These are phyloP conservation scores for Fistularia commersonii DNA, from an alignment of 2,797 vertebrate genomes.

Conservation along the genomic window DNA sequence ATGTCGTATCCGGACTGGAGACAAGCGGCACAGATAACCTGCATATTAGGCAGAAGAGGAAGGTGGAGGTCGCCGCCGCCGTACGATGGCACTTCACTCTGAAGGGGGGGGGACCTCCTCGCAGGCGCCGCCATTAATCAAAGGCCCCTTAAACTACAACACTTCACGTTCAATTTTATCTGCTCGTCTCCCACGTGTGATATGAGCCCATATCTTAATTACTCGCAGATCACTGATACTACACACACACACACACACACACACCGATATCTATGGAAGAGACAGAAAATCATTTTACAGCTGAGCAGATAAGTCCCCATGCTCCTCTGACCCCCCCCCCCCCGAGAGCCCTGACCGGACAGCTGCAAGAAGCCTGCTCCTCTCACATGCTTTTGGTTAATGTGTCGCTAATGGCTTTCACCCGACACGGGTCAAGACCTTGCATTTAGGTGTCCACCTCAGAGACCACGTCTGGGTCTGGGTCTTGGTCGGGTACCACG, in stretches of 20 bases:
- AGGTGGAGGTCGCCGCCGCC: conserved; percentile 61
- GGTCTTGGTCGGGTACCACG: too few relatives aligned
- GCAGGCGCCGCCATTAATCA: conserved; percentile 75
- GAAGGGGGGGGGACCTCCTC: conserved; percentile 44
- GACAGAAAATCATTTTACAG: conserved; percentile 79
- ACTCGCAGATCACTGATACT: conserved; percentile 73
- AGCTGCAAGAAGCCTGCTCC: too few relatives aligned
- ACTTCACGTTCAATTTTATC: conserved; percentile 69
- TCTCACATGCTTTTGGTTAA: conserved; percentile 61
- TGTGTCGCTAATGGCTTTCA: too few relatives aligned
- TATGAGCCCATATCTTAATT: conserved; percentile 76
- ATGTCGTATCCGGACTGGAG: conserved; percentile 66
- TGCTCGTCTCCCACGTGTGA: conserved; percentile 60
- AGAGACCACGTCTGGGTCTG: too few relatives aligned
- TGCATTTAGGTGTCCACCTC: too few relatives aligned
- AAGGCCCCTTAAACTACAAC: conserved; percentile 64
- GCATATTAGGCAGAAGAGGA: conserved; percentile 62
- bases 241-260: conserved; percentile 34
- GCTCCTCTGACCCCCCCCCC: conserved; percentile 48
- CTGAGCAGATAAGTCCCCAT: conserved; percentile 71
- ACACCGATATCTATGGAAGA: conserved; percentile 53
- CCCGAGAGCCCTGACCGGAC: conserved; percentile 35
- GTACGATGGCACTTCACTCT: conserved; percentile 54
- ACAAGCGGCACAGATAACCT: too few relatives aligned
- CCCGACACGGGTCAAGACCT: too few relatives aligned